phyloP scores from a whole-genome alignment of 2,113 vertebrate species.

The Synodontis membranacea region DNA sequence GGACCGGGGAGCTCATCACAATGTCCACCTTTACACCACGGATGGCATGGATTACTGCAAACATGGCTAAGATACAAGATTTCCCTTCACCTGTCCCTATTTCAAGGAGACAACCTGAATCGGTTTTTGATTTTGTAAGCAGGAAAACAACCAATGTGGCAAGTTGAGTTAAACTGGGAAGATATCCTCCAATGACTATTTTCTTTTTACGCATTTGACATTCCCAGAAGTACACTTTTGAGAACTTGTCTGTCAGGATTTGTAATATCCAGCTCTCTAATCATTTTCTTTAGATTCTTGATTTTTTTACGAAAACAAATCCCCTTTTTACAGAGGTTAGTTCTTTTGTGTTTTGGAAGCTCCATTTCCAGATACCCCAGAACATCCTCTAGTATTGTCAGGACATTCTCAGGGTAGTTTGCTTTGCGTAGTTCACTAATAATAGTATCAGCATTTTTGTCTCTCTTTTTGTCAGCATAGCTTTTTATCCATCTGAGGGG shows the following conservation, averaged over 20 bases:
- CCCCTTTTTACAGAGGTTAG: background rate
- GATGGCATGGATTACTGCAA: slow-evolving; percentile 50
- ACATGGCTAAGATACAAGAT: slow-evolving; percentile 54
- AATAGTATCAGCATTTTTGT: slow-evolving; percentile 1
- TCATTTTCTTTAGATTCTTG: background rate
- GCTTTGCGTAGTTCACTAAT: background rate
- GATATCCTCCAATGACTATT: slow-evolving; percentile 47
- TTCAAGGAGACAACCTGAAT: slow-evolving; percentile 51
- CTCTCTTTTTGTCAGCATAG: background rate
- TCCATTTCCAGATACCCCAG: background rate
- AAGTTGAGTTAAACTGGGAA: slow-evolving; percentile 54
- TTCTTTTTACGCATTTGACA: slow-evolving; percentile 33
- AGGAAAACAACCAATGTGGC: slow-evolving; percentile 51
- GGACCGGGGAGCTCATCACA: slow-evolving; percentile 51
- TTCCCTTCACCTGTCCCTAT: slow-evolving; percentile 58
- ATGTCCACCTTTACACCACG: slow-evolving; percentile 50
- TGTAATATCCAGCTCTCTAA: slow-evolving; percentile 39
- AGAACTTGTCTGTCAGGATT: slow-evolving; percentile 38
- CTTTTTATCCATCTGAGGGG: background rate
- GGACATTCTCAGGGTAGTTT: slow-evolving; percentile 6
- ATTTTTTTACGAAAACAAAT: too few species aligned
- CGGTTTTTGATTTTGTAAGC: slow-evolving; percentile 4
- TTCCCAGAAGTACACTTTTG: slow-evolving; percentile 26
- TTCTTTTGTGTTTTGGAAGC: background rate
- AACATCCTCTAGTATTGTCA: slow-evolving; percentile 16